Evolutionary conservation across 2,113 vertebrate species (phyloP).

Genomic region (Zosterops pallidus): DNA sequence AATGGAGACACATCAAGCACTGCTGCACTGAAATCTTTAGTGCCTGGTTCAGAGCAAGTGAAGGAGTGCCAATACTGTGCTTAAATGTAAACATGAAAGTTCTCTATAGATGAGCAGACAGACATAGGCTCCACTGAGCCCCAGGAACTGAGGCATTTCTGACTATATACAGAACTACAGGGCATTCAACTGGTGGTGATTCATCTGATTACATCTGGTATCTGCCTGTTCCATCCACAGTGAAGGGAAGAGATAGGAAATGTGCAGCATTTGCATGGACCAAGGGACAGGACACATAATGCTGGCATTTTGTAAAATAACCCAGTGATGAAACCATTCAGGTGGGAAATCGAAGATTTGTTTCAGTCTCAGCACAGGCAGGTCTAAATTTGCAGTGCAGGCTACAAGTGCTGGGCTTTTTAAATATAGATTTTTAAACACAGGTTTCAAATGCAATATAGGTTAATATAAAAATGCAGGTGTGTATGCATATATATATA

Average conservation of each 20-base stretch:
- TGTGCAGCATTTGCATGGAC: not conserved
- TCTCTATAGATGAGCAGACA: not conserved
- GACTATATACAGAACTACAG: not conserved
- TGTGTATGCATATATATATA: not conserved
- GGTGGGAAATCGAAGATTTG: not conserved
- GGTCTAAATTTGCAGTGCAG: not conserved
- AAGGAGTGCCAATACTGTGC: not conserved
- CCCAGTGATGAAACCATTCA: not conserved
- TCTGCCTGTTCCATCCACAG: not conserved
- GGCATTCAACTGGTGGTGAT: not conserved
- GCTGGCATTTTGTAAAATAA: not conserved
- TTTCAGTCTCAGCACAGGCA: not conserved
- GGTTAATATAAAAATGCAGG: not conserved
- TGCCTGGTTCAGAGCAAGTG: not conserved
- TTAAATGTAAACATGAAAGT: not conserved
- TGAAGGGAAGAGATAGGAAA: not conserved
- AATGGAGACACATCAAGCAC: not conserved
- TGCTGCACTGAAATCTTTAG: not conserved
- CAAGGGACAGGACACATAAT: not conserved
- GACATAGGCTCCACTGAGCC: not conserved
- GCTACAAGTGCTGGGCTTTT: not conserved
- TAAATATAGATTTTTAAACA: not conserved
- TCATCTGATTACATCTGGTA: not conserved
- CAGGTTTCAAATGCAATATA: not conserved
- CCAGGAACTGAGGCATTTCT: not conserved